Conservation (phyloP, 2,888 invertebrate genomes). For the Leptura quadrifasciata region DNA sequence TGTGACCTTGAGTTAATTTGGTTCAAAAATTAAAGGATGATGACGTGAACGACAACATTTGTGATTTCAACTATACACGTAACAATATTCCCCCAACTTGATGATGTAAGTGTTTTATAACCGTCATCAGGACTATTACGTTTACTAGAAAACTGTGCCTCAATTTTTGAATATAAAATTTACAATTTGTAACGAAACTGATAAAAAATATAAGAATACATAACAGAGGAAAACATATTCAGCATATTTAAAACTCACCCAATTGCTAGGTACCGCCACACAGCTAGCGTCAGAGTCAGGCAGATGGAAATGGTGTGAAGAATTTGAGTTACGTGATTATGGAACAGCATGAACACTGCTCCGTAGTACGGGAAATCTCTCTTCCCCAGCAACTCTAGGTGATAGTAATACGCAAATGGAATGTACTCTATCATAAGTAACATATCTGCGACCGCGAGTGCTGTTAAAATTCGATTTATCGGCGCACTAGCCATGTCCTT, state of each 20-base stretch:
- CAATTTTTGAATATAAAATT: no score
- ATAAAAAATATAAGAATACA: no score
- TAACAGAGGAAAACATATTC: not conserved
- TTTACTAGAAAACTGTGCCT: no score
- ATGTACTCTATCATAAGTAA: slow-evolving; percentile 92
- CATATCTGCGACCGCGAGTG: slow-evolving; percentile 91
- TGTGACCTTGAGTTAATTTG: no score
- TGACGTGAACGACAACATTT: no score
- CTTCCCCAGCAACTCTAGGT: slow-evolving; percentile 79
- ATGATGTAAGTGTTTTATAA: no score
- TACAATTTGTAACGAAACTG: no score
- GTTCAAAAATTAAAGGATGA: no score
- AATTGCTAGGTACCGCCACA: slow-evolving; percentile 91
- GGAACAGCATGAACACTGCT: slow-evolving; percentile 85
- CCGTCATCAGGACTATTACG: no score
- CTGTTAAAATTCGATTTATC: slow-evolving; percentile 90
- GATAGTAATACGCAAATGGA: slow-evolving; percentile 82
- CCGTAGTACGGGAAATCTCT: slow-evolving; percentile 82
- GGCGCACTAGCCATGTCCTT: slow-evolving; percentile 88
- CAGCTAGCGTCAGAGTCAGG: slow-evolving; percentile 86
- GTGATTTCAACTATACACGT: no score
- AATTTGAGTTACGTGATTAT: slow-evolving; percentile 87
- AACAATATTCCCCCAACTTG: no score
- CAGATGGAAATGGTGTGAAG: slow-evolving; percentile 90
- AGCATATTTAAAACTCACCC: slow-evolving; percentile 77